Evolutionary conservation across 1,140 invertebrate species (phyloP).

Genomic region (Triops longicaudatus): DNA sequence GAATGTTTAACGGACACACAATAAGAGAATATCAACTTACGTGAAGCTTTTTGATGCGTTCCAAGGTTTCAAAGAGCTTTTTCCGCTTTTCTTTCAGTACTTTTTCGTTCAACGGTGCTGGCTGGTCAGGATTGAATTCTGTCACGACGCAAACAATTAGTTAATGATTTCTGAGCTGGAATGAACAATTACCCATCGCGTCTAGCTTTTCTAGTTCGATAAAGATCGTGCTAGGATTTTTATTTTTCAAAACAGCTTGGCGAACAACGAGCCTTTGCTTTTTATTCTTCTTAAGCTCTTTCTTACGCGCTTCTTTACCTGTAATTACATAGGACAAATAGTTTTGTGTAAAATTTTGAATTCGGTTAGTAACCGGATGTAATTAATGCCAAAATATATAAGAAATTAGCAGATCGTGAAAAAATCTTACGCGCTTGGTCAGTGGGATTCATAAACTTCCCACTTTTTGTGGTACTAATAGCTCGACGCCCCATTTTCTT

Average conservation of each 20-base stretch:
- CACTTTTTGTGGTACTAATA: conserved; percentile 98
- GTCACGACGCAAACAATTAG: conserved; percentile 34
- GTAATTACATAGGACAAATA: no score
- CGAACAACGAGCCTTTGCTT: conserved; percentile 89
- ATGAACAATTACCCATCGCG: conserved; percentile 57
- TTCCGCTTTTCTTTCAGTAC: conserved; percentile 93
- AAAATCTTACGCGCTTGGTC: conserved; percentile 85
- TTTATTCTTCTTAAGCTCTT: conserved; percentile 97
- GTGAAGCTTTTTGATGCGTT: conserved; percentile 76
- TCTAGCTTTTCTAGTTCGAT: conserved; percentile 96
- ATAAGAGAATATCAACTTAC: conserved; percentile 74
- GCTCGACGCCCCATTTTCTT: conserved; percentile 84
- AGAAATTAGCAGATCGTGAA: conserved; percentile 26
- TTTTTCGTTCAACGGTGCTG: conserved; percentile 90
- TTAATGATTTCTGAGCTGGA: conserved; percentile 48
- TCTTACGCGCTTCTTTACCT: conserved; percentile 96
- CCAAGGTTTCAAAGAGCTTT: conserved; percentile 90
- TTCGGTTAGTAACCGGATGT: no score
- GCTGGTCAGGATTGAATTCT: conserved; percentile 88
- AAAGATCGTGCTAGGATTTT: conserved; percentile 88
- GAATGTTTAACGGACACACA: background rate
- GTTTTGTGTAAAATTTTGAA: no score
- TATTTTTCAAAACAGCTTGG: conserved; percentile 94
- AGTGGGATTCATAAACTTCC: conserved; percentile 99
- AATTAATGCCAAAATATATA: no score